Conservation (phyloP, 2,797 vertebrate genomes). For the Siniperca scherzeri region DNA sequence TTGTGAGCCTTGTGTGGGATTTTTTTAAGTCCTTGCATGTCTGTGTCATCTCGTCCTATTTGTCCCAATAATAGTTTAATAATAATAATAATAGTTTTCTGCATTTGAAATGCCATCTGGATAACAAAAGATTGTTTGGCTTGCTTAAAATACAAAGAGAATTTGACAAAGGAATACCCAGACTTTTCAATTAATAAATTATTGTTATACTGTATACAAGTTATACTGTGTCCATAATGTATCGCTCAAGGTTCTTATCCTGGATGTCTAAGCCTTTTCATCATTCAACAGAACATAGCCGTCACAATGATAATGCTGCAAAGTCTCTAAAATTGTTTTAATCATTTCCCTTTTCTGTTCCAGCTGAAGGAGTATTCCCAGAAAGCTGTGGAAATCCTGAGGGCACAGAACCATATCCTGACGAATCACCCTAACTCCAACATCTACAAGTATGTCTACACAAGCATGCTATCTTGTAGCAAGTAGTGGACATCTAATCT, state of each 20-base stretch:
- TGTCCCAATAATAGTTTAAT: neutral
- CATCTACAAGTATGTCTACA: slow-evolving; percentile 95
- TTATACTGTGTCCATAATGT: neutral
- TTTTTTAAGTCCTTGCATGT: neutral
- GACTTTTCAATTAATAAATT: neutral
- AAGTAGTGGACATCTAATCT: neutral
- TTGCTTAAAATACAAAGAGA: neutral
- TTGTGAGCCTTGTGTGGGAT: neutral
- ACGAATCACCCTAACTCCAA: slow-evolving; percentile 99
- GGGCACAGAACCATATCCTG: slow-evolving; percentile 98
- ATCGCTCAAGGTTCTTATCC: neutral
- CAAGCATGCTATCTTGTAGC: neutral
- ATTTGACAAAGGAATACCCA: neutral
- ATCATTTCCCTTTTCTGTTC: slow-evolving; percentile 28
- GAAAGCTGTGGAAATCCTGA: slow-evolving; percentile 97
- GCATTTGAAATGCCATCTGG: neutral
- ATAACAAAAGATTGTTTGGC: neutral
- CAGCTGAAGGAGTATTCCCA: slow-evolving; percentile 98
- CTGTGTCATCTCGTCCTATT: neutral
- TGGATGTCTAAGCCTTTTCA: neutral
- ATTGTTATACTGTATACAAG: neutral
- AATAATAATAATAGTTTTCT: neutral
- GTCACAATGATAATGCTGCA: neutral
- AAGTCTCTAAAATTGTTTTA: slow-evolving; percentile 1
- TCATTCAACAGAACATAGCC: slow-evolving; percentile 1